These are phyloP conservation scores for Cyprinella venusta DNA, from an alignment of 2,797 vertebrate genomes.

Conservation along the genomic window DNA sequence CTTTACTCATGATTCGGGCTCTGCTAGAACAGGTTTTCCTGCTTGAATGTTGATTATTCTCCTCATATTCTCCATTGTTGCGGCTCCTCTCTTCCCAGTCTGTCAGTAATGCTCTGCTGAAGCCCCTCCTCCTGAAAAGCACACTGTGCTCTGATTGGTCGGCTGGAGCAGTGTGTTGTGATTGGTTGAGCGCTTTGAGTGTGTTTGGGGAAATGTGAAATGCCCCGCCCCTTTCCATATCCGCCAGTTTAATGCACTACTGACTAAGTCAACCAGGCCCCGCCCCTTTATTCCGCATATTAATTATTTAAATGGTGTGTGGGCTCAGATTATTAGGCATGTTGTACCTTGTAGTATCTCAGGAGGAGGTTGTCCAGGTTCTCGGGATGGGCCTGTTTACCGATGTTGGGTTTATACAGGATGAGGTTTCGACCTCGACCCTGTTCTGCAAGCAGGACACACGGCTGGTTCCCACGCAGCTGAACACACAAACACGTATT, in stretches of 20 bases:
- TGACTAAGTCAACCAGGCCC: neutral
- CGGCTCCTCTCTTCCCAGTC: neutral
- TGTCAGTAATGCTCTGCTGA: neutral
- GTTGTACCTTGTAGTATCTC: constrained; percentile 84
- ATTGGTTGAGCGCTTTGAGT: neutral
- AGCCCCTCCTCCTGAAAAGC: neutral
- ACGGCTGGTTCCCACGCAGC: constrained; percentile 87
- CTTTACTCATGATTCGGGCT: neutral
- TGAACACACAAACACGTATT: constrained; percentile 61
- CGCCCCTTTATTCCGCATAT: neutral
- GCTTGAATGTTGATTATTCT: neutral
- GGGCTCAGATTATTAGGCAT: neutral
- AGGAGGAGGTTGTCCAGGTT: constrained; percentile 87
- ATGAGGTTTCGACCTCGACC: constrained; percentile 86
- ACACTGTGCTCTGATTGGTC: neutral
- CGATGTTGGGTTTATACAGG: constrained; percentile 95
- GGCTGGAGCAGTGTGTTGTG: neutral
- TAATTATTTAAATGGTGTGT: neutral
- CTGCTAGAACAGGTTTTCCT: neutral
- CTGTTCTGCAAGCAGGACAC: constrained; percentile 92
- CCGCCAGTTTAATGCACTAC: neutral
- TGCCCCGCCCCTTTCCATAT: neutral
- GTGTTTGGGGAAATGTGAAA: neutral
- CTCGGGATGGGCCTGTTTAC: constrained; percentile 91
- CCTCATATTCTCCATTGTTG: neutral